These are phyloP conservation scores for Saxicola maurus DNA, from an alignment of 2,797 vertebrate genomes.

Conservation along the genomic window DNA sequence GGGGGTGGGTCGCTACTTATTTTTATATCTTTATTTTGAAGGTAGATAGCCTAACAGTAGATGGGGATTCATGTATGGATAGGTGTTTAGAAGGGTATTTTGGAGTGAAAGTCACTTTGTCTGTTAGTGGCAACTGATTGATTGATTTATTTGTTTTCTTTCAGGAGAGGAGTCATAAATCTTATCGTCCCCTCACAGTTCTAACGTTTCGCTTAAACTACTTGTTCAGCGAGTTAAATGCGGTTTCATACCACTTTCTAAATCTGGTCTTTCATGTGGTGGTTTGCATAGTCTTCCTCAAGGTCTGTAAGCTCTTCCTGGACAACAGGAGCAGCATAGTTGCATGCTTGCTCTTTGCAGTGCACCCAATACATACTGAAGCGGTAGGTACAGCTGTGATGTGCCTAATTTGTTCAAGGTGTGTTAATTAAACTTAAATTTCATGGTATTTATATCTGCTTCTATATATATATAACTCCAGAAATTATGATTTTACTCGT, in stretches of 20 bases:
- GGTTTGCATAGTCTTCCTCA: slow-evolving; percentile 90
- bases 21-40: background rate
- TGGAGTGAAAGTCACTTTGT: background rate
- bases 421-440: background rate
- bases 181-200: slow-evolving; percentile 93
- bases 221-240: slow-evolving; percentile 88
- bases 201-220: slow-evolving; percentile 97
- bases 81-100: background rate
- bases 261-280: slow-evolving; percentile 86
- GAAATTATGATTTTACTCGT: background rate
- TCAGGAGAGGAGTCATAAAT: slow-evolving; percentile 97
- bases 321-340: slow-evolving; percentile 83
- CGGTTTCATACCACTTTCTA: slow-evolving; percentile 92
- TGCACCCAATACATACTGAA: slow-evolving; percentile 95
- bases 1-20: background rate
- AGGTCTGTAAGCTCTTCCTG: slow-evolving; percentile 89
- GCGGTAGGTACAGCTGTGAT: slow-evolving; percentile 81
- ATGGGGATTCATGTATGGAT: rapidly evolving
- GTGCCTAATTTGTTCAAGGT: background rate
- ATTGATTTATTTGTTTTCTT: slow-evolving; percentile 4
- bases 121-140: background rate
- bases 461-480: background rate
- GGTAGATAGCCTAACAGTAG: background rate
- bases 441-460: background rate
- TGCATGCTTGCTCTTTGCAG: slow-evolving; percentile 90